These are phyloP conservation scores for Zophobas atratus DNA, from an alignment of 1,140 invertebrate genomes.

Conservation along the genomic window DNA sequence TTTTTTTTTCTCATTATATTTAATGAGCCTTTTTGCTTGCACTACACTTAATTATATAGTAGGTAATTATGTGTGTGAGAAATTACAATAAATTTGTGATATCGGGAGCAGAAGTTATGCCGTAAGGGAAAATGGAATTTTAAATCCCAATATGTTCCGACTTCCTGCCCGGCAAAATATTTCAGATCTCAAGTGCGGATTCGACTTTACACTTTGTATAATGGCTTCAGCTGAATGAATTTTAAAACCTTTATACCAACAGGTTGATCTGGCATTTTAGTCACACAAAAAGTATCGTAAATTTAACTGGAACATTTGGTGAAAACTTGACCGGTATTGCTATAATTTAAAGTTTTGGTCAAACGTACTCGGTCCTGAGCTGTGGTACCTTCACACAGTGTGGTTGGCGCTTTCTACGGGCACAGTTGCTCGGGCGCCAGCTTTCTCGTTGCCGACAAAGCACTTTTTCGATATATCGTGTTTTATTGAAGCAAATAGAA, in stretches of 20 bases:
- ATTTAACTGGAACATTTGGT: neutral
- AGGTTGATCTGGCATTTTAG: neutral
- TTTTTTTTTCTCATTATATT: slow-evolving; percentile 18
- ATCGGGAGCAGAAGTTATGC: slow-evolving; percentile 8
- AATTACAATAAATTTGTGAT: slow-evolving; percentile 22
- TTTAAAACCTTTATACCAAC: slow-evolving; percentile 1
- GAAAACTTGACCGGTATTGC: too few relatives aligned
- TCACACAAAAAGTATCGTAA: neutral
- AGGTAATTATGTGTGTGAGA: slow-evolving; percentile 12
- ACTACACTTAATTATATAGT: slow-evolving; percentile 1
- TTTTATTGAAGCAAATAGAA: too few relatives aligned
- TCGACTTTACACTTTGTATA: slow-evolving; percentile 17
- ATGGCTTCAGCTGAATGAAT: slow-evolving; percentile 8
- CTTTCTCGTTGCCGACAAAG: too few relatives aligned
- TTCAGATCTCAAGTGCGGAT: slow-evolving; percentile 6
- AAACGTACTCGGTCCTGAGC: too few relatives aligned
- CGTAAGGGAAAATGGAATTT: slow-evolving; percentile 6
- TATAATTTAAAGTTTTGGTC: too few relatives aligned
- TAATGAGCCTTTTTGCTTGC: neutral
- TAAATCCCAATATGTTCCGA: slow-evolving; percentile 21
- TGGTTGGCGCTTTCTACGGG: too few relatives aligned
- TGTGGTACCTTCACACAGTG: too few relatives aligned
- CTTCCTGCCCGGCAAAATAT: neutral
- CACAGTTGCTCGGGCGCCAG: too few relatives aligned
- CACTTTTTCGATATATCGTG: too few relatives aligned